Base-by-base conservation (phyloP, 1,140 invertebrate species). In the Adelges cooleyi region DNA sequence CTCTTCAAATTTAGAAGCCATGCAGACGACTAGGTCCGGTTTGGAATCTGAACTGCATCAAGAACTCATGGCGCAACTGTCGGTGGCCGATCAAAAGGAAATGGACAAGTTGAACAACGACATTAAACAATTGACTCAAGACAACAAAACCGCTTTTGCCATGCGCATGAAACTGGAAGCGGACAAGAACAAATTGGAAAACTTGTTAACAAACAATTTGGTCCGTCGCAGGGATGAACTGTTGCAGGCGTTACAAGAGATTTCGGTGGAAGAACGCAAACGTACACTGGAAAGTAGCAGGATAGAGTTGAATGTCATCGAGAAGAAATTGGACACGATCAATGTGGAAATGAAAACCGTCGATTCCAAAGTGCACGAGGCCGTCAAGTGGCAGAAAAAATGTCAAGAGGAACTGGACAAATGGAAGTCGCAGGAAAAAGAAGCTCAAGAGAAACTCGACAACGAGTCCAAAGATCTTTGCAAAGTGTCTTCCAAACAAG, bases 131-230 rank as follows among this genome's bases (percentile, higher is more conserved):
- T 78, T 98, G 18, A 97, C 93, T 3, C 89, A 92, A 73, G 90
- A 97, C 73, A 97, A 97, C 74, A 97, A 96, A 77, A 89, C 94
- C 72, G 92, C 93, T 1, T 95, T 97, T 75, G 90, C 89, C 44
- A 86, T 90, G 70, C 84, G 94, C 74, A 95, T 97, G 88, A 86
- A 91, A 74, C 77, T 98, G 15, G 95, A 98, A 77, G 92, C 93
- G 38, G 91, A 94, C 68, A 99, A 98, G 75, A 98, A 95, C 75
- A 96, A 96, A 75, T 78, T 99, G 42, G 96, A 99, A 76, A 98
- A 98, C 81, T 77, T 97, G 44, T 78, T 99, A 29, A 94, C 92
- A 20, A 98, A 98, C 74, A 99, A 99, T 78, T 81, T 99, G 40
- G 89, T 95, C 49, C 74, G 87, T 69, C 82, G 88, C 66, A 86